These are phyloP conservation scores for Campylomormyrus tamandua DNA, from an alignment of 2,113 vertebrate species.

Conservation along the genomic window DNA sequence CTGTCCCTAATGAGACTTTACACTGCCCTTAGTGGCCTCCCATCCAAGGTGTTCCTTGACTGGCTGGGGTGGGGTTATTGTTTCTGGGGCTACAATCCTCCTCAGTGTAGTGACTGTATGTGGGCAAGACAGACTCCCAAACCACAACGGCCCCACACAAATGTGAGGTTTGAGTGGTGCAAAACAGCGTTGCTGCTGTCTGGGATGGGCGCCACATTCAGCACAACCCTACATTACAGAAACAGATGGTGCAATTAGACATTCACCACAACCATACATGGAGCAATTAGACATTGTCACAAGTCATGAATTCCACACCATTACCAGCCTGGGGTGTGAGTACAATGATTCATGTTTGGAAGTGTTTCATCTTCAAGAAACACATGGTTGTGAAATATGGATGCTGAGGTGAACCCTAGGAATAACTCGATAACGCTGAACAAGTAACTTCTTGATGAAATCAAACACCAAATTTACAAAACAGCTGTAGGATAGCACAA, in stretches of 20 bases:
- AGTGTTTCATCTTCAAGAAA: background rate
- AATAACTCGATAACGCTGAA: background rate
- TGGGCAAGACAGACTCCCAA: background rate
- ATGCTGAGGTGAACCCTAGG: background rate
- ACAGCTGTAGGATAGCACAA: background rate
- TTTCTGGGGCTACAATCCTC: background rate
- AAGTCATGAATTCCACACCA: background rate
- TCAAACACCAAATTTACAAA: background rate
- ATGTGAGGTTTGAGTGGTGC: background rate
- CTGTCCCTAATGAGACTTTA: background rate
- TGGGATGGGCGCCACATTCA: background rate
- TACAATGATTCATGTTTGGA: background rate
- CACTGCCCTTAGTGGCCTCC: background rate
- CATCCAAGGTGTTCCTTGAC: background rate
- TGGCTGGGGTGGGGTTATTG: background rate
- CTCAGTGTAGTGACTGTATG: background rate
- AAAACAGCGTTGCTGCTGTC: background rate
- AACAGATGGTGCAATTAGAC: background rate
- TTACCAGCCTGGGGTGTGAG: background rate
- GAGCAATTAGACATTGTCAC: background rate
- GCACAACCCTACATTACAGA: background rate
- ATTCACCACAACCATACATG: background rate
- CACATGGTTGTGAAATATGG: background rate
- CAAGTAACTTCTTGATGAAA: background rate
- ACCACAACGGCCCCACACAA: background rate